Evolutionary conservation across 2,888 invertebrate genomes (phyloP).

Genomic region (Synanthedon andrenaeformis): DNA sequence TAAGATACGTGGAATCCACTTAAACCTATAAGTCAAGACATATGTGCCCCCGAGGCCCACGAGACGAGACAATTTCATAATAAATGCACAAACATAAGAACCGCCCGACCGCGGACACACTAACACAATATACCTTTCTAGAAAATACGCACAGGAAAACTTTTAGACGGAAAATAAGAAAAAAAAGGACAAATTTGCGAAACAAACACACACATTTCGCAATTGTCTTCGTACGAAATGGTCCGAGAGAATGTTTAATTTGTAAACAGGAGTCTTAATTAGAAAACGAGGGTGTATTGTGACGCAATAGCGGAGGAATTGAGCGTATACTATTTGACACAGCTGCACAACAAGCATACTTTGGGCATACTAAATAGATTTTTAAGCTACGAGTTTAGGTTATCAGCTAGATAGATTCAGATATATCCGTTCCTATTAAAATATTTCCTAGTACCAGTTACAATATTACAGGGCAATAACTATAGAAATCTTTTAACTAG

Average conservation of each 20-base stretch:
- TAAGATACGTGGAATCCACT: too few species aligned
- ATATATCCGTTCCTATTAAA: too few species aligned
- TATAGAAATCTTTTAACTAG: too few species aligned
- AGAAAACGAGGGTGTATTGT: slow-evolving; percentile 18
- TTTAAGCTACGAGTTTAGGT: too few species aligned
- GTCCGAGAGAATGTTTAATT: slow-evolving; percentile 10
- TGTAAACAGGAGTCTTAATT: slow-evolving; percentile 24
- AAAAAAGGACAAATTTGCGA: neutral
- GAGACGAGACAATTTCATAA: neutral
- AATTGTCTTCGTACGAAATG: neutral
- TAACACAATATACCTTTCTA: neutral
- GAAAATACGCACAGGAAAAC: neutral
- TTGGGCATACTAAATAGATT: too few species aligned
- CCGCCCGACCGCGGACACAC: neutral
- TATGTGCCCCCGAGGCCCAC: too few species aligned
- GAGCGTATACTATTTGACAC: neutral
- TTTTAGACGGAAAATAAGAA: neutral
- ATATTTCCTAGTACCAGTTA: too few species aligned
- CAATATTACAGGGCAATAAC: too few species aligned
- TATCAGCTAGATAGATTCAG: too few species aligned
- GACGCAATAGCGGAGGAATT: slow-evolving; percentile 15
- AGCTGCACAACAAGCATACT: too few species aligned
- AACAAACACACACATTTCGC: neutral
- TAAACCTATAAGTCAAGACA: too few species aligned
- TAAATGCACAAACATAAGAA: neutral